Base-by-base conservation (phyloP, 1,140 invertebrate species). In the Mizuhopecten yessoensis region DNA sequence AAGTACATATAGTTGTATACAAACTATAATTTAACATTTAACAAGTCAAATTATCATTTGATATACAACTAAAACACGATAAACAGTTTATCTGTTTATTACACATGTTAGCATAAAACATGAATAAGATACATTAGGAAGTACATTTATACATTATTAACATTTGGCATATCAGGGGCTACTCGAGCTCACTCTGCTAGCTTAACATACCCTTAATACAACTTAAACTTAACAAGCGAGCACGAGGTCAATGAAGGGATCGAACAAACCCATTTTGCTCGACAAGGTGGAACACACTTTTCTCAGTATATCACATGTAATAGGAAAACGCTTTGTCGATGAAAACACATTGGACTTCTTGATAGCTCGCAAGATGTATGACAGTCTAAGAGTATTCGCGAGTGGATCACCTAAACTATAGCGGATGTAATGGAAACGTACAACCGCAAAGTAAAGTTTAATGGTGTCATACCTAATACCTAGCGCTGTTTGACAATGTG, bases 381-480 rank as follows among this genome's bases (percentile, higher is more conserved):
- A 1, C n/a, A n/a, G n/a, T n/a, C n/a, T n/a, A n/a, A n/a, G n/a
- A n/a, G n/a, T n/a, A n/a, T n/a, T n/a, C n/a, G 20, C 2, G 7
- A 49, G 75, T 15, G 45, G 39, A 42, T 87, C 34, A 29, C 33
- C 33, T 0, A 23, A 33, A 39, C 33, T 45, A 5, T 7, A 15
- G 34, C 34, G 15, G 33, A 90, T 33, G 42, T 91, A 89, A 36
- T 49, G 33, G 86, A 75, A 91, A 13, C 86, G 17, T 1, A 86
- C n/a, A 39, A 20, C 88, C 2, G 88, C 36, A 39, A 91, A 39
- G 89, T 91, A 91, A 11, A 89, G 45, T n/a, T 89, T 88, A 33
- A 89, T 91, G 0, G 91, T 91, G 34, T 49, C 34, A 87, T 87
- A 87, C 34, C 75, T 87, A 29, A 91, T 15, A 23, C 39, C 17